Evolutionary conservation across 2,113 vertebrate genomes (phyloP).

Genomic region (Piaya cayana): DNA sequence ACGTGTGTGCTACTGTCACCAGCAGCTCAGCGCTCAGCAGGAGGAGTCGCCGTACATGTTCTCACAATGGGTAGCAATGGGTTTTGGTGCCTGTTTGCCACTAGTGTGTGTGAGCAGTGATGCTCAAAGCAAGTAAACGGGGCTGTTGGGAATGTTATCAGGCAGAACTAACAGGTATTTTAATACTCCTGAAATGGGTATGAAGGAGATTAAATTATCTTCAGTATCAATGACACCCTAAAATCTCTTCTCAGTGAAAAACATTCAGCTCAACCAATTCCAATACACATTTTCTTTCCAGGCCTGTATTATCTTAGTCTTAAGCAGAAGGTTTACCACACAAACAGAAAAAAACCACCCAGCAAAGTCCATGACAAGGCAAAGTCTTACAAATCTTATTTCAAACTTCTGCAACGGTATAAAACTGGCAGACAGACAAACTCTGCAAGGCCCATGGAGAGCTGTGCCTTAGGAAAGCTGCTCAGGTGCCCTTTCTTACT

Average conservation of each 20-base stretch:
- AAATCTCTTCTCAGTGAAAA: background rate
- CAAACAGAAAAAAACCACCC: background rate
- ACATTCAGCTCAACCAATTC: background rate
- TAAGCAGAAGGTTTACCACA: background rate
- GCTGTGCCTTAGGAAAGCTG: background rate
- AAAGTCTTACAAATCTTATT: background rate
- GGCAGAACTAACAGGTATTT: constrained; percentile 5
- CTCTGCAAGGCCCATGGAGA: background rate
- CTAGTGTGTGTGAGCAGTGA: constrained; percentile 37
- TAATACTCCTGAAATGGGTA: constrained; percentile 31
- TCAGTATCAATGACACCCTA: background rate
- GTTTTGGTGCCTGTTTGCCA: constrained; percentile 2
- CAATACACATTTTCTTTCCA: background rate
- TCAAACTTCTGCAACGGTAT: background rate
- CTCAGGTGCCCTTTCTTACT: background rate
- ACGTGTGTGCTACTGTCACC: constrained; percentile 27
- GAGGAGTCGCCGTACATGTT: background rate
- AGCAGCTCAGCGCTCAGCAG: constrained; percentile 6
- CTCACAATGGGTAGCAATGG: constrained; percentile 34
- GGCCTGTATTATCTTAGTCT: background rate
- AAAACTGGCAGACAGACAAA: background rate
- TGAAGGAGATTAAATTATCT: constrained; percentile 39
- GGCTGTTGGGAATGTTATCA: constrained; percentile 28
- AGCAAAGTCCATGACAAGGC: background rate
- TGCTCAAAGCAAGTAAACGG: constrained; percentile 29